phyloP scores from a whole-genome alignment of 2,797 vertebrate genomes.

The Aulostomus chinensis region DNA sequence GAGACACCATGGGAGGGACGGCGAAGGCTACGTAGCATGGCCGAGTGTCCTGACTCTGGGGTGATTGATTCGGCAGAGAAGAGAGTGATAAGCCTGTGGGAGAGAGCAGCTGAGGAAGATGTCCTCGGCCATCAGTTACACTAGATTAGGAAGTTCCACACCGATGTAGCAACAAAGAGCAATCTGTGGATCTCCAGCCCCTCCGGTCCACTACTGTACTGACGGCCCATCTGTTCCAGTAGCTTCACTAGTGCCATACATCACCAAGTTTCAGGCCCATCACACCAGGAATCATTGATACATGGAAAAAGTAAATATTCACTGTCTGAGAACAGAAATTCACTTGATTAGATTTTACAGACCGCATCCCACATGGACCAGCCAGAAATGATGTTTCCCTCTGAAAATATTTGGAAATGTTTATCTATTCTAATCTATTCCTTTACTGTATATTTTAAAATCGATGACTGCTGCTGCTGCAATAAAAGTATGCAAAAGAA shows the following conservation, averaged over 20 bases:
- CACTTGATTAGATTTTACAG: not conserved
- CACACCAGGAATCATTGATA: not conserved
- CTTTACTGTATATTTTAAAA: too few species aligned
- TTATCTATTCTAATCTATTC: not conserved
- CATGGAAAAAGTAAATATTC: not conserved
- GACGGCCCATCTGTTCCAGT: conserved; percentile 60
- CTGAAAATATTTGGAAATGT: not conserved
- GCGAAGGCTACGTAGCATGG: conserved; percentile 39
- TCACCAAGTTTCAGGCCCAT: conserved; percentile 26
- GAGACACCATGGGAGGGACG: conserved; percentile 41
- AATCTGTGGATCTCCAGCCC: conserved; percentile 49
- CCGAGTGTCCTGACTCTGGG: conserved; percentile 44
- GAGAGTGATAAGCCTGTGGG: conserved; percentile 45
- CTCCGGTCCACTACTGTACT: conserved; percentile 35
- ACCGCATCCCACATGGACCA: not conserved
- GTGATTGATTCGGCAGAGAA: conserved; percentile 62
- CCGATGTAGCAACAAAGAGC: conserved; percentile 60
- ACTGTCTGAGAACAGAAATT: not conserved
- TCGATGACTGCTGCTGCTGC: too few species aligned
- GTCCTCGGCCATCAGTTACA: conserved; percentile 68
- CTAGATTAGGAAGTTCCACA: conserved; percentile 64
- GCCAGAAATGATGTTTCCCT: not conserved
- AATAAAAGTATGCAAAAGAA: not conserved
- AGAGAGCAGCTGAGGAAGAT: conserved; percentile 61
- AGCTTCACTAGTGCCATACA: conserved; percentile 31